phyloP scores from a whole-genome alignment of 2,888 invertebrate species.

The Germaria angustata region DNA sequence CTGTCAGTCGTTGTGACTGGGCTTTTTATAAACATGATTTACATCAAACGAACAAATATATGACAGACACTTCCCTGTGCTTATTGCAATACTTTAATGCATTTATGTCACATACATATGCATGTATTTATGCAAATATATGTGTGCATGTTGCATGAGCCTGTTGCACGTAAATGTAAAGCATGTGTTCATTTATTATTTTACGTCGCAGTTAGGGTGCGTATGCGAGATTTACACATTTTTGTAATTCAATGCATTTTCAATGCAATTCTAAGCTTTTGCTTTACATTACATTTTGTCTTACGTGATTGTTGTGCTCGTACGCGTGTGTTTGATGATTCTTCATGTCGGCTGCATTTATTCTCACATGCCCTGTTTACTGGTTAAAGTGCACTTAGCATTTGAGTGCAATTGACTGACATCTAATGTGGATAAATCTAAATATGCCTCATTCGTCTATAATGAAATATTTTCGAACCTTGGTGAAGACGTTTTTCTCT shows the following conservation, averaged over 20 bases:
- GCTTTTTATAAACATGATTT: not conserved
- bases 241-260: slow-evolving; percentile 56
- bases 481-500: no score
- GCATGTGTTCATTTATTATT: slow-evolving; percentile 1
- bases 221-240: slow-evolving; percentile 50
- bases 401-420: slow-evolving; percentile 54
- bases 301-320: not conserved
- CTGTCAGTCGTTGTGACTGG: slow-evolving; percentile 6
- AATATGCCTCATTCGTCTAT: slow-evolving; percentile 12
- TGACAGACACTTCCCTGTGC: not conserved
- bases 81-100: not conserved
- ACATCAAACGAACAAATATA: not conserved
- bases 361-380: slow-evolving; percentile 30
- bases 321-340: not conserved
- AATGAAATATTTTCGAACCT: no score
- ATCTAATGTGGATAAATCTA: slow-evolving; percentile 35
- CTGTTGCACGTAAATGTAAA: slow-evolving; percentile 14
- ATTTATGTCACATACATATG: slow-evolving; percentile 35
- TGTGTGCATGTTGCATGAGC: slow-evolving; percentile 35
- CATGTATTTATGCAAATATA: not conserved
- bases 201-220: slow-evolving; percentile 39
- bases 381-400: slow-evolving; percentile 55
- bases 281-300: slow-evolving; percentile 7
- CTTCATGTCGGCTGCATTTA: not conserved
- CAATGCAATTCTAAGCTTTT: slow-evolving; percentile 40